Base-by-base conservation (phyloP, 2,797 vertebrate genomes). In the Threskiornis aethiopicus region DNA sequence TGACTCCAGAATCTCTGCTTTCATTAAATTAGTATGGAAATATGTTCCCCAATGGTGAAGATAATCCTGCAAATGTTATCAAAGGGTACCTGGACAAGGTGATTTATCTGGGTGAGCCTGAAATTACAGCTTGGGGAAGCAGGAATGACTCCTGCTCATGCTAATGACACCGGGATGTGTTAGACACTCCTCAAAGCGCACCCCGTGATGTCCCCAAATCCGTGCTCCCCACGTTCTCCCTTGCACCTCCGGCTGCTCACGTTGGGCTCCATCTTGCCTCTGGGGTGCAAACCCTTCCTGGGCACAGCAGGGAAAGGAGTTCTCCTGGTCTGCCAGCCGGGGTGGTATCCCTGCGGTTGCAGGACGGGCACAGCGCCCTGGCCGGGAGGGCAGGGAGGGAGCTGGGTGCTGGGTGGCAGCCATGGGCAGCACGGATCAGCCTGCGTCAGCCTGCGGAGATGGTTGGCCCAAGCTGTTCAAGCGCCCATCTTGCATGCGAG, bases 1-100 rank as follows among this genome's bases (percentile, higher is more conserved):
- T 95, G 95, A 96, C 91, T 94, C 69, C 54, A 84, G 92, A 87
- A 75, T 78, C 76, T 94, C 21, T 75, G 44, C 89, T 86, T 92
- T 86, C 82, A 85, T 95, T 94, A 87, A 93, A 91, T 83, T 35
- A 58, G 76, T 92, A 95, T 94, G 92, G 92, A 96, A 96, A 89
- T 95, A 54, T 37, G 69, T 92, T 93, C 91, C 82, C 65, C 28
- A 75, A 37, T 51, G 57, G 39, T 65, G 49, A 90, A 94, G 92
- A 90, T 94, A 96, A 92, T 91, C 54, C 82, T 87, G 42, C 54
- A 87, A 91, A 88, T 62, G 76, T 84, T 96, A 95, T 95, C 96
- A 93, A 78, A 94, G 76, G 1, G 24, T 71, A 87, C 47, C 67
- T 65, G 84, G 49, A 84, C 79, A 88, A 78, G 41, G 57, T 89